These are phyloP conservation scores for Pteronotus mesoamericanus DNA, from an alignment of 2,797 vertebrate species.

Conservation along the genomic window DNA sequence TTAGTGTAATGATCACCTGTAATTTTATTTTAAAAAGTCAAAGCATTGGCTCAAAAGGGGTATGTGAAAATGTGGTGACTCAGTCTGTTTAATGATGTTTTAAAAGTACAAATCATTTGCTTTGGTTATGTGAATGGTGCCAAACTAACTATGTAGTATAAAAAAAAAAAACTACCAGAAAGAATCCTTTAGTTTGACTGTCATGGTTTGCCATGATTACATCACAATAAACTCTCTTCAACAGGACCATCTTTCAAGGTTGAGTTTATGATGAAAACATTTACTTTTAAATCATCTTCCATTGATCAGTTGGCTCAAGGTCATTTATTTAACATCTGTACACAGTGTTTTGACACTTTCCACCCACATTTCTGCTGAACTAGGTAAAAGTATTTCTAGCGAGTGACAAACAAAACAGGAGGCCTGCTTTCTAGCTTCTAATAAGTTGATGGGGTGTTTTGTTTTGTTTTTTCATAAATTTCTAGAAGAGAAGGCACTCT, in stretches of 20 bases:
- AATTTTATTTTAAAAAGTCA: conserved; percentile 33
- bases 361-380: not conserved
- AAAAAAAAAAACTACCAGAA: not conserved
- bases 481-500: not conserved
- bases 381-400: not conserved
- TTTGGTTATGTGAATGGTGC: not conserved
- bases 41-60: not conserved
- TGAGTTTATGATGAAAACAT: not conserved
- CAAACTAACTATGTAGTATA: not conserved
- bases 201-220: not conserved
- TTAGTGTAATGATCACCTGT: not conserved
- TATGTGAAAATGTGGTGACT: not conserved
- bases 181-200: not conserved
- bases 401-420: not conserved
- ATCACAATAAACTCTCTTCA: not conserved
- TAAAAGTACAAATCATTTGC: not conserved
- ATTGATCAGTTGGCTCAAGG: not conserved
- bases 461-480: not conserved
- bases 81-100: not conserved
- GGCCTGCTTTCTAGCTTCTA: not conserved
- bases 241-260: not conserved
- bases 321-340: not conserved
- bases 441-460: not conserved
- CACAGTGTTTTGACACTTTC: not conserved
- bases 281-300: not conserved